These are phyloP conservation scores for Marmota monax DNA, from an alignment of 2,113 vertebrate species.

Conservation along the genomic window DNA sequence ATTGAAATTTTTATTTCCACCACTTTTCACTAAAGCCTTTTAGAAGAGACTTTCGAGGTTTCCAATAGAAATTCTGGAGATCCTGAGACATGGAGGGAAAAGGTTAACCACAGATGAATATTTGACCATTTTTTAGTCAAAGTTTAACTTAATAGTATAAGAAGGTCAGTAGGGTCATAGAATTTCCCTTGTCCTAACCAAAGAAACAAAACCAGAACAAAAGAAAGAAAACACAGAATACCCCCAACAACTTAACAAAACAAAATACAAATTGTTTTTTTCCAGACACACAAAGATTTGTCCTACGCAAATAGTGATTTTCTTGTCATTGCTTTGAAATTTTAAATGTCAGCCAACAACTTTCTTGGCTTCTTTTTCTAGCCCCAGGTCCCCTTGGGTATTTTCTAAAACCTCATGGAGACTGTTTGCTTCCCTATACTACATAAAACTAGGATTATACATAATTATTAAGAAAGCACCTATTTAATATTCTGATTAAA, in stretches of 20 bases:
- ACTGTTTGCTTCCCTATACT: slow-evolving; percentile 1
- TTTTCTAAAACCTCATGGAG: slow-evolving; percentile 66
- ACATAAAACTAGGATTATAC: neutral
- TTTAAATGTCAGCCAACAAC: slow-evolving; percentile 81
- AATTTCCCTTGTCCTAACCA: slow-evolving; percentile 43
- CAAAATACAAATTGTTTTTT: slow-evolving; percentile 59
- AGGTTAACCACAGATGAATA: neutral
- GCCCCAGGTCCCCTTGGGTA: neutral
- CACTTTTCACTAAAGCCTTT: neutral
- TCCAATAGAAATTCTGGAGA: slow-evolving; percentile 34
- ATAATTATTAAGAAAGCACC: neutral
- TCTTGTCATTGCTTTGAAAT: slow-evolving; percentile 72
- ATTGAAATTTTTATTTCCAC: neutral
- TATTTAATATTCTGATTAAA: neutral
- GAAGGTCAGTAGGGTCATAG: slow-evolving; percentile 66
- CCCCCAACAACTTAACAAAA: slow-evolving; percentile 51
- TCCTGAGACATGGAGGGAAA: neutral
- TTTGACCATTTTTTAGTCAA: slow-evolving; percentile 31
- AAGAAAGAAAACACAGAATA: slow-evolving; percentile 23
- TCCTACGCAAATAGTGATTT: slow-evolving; percentile 71
- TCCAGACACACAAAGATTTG: slow-evolving; percentile 56
- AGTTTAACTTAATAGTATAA: slow-evolving; percentile 51
- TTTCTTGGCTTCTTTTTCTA: slow-evolving; percentile 72
- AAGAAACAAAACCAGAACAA: slow-evolving; percentile 60
- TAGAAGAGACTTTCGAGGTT: neutral